Evolutionary conservation across 2,113 vertebrate genomes (phyloP).

Genomic region (Opisthocomus hoazin): DNA sequence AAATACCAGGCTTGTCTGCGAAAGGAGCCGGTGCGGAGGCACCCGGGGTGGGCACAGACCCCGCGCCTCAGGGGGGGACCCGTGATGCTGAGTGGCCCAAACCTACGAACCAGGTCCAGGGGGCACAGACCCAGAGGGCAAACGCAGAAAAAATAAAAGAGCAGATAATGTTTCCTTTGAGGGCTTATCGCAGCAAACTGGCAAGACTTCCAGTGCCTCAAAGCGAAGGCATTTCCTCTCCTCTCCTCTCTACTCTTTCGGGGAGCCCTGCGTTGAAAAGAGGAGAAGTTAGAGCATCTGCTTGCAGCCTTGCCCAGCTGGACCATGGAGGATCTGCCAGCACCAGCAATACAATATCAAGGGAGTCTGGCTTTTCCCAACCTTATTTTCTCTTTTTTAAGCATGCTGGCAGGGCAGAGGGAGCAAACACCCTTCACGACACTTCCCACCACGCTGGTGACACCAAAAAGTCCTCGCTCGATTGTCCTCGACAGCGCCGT

Average conservation of each 20-base stretch:
- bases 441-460: not conserved
- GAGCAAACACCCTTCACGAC: not conserved
- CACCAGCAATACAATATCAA: rapidly evolving
- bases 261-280: not conserved
- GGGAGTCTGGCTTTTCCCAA: rapidly evolving
- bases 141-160: rapidly evolving
- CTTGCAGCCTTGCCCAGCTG: not conserved
- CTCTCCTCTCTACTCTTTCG: not conserved
- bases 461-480: rapidly evolving
- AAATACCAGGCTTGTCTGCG: rapidly evolving
- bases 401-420: not conserved
- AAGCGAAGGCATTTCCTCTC: not conserved
- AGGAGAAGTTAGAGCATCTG: not conserved
- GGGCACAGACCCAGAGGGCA: not conserved
- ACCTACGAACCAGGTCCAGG: rapidly evolving
- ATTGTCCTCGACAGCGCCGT: rapidly evolving
- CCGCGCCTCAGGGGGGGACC: too few species aligned
- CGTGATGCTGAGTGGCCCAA: rapidly evolving
- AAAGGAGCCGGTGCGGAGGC: not conserved
- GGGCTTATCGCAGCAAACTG: not conserved
- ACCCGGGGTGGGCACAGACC: not conserved
- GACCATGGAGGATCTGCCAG: not conserved
- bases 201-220: not conserved
- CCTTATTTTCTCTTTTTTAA: not conserved
- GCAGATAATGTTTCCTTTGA: not conserved